These are phyloP conservation scores for Strix occidentalis DNA, from an alignment of 2,797 vertebrate species.

Conservation along the genomic window DNA sequence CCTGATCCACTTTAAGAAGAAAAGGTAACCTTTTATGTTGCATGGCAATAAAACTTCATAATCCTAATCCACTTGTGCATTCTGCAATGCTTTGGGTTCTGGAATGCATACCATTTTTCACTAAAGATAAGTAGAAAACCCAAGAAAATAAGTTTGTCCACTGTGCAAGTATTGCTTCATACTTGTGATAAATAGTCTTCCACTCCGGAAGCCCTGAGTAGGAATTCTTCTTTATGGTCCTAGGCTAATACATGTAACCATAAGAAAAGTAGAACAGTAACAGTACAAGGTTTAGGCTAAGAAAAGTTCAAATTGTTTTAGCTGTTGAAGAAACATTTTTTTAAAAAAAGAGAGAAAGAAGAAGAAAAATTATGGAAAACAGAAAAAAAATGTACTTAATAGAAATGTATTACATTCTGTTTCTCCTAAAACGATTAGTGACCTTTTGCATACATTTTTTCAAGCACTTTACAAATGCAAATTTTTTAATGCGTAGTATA, in stretches of 20 bases:
- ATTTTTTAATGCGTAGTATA: not conserved
- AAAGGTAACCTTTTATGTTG: not conserved
- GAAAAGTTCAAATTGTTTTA: not conserved
- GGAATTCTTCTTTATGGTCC: not conserved
- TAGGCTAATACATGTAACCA: not conserved
- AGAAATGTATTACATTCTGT: not conserved
- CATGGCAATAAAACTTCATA: not conserved
- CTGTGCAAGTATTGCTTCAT: not conserved
- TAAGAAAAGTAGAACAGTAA: not conserved
- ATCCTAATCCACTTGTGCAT: not conserved
- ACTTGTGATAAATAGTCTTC: not conserved
- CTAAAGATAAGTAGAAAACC: not conserved
- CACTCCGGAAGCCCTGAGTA: not conserved
- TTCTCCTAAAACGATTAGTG: not conserved
- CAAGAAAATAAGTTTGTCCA: not conserved
- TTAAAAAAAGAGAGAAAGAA: not conserved
- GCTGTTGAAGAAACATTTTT: not conserved
- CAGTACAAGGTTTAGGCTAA: not conserved
- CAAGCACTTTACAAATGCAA: not conserved
- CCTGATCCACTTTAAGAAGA: not conserved
- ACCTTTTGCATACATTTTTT: not conserved
- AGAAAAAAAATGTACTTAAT: not conserved
- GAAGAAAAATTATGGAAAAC: not conserved
- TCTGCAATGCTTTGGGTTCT: not conserved
- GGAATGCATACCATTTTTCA: not conserved